Evolutionary conservation across 2,797 vertebrate species (phyloP).

Genomic region (Prionace glauca): DNA sequence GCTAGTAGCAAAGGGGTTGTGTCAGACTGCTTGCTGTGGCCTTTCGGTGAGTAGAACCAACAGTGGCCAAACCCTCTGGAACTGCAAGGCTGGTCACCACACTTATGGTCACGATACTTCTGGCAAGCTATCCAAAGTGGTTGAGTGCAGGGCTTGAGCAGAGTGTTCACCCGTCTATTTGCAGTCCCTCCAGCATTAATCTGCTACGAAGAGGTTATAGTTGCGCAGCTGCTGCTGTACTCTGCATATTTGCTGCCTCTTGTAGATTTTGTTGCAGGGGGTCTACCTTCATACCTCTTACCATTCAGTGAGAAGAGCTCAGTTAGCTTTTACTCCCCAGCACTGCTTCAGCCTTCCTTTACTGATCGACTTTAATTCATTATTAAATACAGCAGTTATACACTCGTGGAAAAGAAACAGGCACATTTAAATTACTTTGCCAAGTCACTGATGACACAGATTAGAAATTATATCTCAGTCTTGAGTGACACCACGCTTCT

Average conservation of each 20-base stretch:
- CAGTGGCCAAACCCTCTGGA: background rate
- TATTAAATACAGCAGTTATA: background rate
- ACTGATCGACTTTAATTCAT: background rate
- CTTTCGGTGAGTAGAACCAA: no score
- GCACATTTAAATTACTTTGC: background rate
- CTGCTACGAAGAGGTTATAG: background rate
- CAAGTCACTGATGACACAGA: slow-evolving; percentile 7
- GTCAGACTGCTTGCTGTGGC: background rate
- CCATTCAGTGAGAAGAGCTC: background rate
- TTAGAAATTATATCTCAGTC: background rate
- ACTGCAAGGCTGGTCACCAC: background rate
- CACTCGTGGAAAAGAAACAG: background rate
- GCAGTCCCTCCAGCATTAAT: background rate
- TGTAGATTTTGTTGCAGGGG: background rate
- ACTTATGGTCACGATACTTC: no score
- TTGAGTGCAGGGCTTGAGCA: background rate
- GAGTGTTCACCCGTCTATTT: background rate
- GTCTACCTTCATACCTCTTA: background rate
- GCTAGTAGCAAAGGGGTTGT: background rate
- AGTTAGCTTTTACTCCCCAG: background rate
- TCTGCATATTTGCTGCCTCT: background rate
- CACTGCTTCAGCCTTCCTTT: background rate
- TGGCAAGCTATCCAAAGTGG: background rate
- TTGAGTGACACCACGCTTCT: background rate
- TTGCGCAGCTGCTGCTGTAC: background rate